Base-by-base conservation (phyloP, 2,797 vertebrate species). In the Gastrophryne carolinensis region DNA sequence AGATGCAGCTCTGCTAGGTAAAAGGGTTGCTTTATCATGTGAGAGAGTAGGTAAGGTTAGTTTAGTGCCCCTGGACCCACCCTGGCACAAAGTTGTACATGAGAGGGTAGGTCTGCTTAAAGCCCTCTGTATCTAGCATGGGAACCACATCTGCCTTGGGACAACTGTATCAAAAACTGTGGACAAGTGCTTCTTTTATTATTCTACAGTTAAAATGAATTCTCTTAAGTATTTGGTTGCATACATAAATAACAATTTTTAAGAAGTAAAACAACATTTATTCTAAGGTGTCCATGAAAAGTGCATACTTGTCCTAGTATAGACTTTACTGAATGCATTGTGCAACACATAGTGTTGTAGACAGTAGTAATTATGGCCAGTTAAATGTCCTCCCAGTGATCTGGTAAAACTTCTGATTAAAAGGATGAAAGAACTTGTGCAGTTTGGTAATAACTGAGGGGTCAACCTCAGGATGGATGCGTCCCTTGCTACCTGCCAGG, bases 391-490 rank as follows among this genome's bases (percentile, higher is more conserved):
- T 91, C 60, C 96, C 96, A n/a, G 92, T 98, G 86, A 98, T 96
- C 91, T 98, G 96, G 86, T 96, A 98, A 87, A 98, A 96, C 85
- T 98, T 98, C 87, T 96, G 96, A 93, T 98, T 98, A 83, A 97
- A 98, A 67, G 96, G 96, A 79, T 96, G 96, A 89, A 98, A 98
- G 90, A 98, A 98, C 83, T 89, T 93, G 84, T 91, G 93, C 83
- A 98, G 91, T 91, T 96, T 97, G 78, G 91, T 93, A 87, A 96
- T 85, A 81, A 98, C 95, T 67, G 93, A 90, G 13, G 90, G 84
- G 79, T 96, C 94, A 75, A 98, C 95, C 78, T 96, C 93, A 0
- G 96, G 96, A 84, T 98, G 96, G 80, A 91, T 95, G 81, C 96
- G 94, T 56, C 96, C 96, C 86, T 98, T 98, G 93, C 96, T 98